These are phyloP conservation scores for Elanus axillaris DNA, from an alignment of 2,113 vertebrate genomes.

Conservation along the genomic window DNA sequence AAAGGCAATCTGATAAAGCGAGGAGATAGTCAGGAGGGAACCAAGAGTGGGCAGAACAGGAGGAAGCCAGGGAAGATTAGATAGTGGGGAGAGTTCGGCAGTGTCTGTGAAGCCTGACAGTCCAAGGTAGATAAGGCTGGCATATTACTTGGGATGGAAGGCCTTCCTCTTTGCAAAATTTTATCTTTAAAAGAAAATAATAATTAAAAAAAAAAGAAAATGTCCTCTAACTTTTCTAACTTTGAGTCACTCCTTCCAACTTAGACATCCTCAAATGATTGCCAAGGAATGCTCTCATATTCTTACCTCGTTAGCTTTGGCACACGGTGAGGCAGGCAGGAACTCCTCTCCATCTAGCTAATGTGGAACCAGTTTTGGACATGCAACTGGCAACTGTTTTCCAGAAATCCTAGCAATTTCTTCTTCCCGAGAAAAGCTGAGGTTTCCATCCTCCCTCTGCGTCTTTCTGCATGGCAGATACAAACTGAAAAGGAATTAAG, in stretches of 20 bases:
- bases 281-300: constrained; percentile 24
- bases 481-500: background rate
- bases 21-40: background rate
- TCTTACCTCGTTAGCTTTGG: background rate
- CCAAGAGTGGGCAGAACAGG: background rate
- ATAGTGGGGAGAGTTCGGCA: background rate
- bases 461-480: background rate
- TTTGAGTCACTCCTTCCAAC: constrained; percentile 1
- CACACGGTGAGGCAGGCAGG: background rate
- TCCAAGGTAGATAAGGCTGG: background rate
- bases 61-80: background rate
- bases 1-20: background rate
- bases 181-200: background rate
- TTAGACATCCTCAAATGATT: background rate
- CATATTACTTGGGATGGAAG: background rate
- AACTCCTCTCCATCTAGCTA: background rate
- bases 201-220: background rate
- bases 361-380: background rate
- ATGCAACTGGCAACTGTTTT: background rate
- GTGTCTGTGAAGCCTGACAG: background rate
- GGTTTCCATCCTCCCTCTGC: background rate
- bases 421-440: background rate
- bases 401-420: background rate
- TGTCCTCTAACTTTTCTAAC: background rate
- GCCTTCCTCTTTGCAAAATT: background rate